phyloP scores from a whole-genome alignment of 2,797 vertebrate genomes.

The Sebastes reedi region DNA sequence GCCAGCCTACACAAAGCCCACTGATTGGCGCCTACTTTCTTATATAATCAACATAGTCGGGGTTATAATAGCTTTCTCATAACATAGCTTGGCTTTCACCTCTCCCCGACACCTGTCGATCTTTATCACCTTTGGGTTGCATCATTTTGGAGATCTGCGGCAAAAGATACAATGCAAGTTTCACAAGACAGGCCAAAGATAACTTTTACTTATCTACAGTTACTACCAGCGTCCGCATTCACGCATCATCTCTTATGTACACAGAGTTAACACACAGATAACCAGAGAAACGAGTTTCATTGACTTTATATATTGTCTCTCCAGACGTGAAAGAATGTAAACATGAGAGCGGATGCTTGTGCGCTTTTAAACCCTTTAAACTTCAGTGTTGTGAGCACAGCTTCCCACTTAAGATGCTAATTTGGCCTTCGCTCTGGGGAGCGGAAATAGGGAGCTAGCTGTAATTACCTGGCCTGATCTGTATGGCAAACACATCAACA shows the following conservation, averaged over 20 bases:
- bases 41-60: conserved; percentile 27
- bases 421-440: conserved; percentile 49
- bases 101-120: not conserved
- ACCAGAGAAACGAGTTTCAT: conserved; percentile 41
- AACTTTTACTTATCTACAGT: not conserved
- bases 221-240: not conserved
- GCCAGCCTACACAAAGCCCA: conserved; percentile 37
- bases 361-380: conserved; percentile 35
- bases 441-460: conserved; percentile 48
- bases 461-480: conserved; percentile 67
- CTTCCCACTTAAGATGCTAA: conserved; percentile 69
- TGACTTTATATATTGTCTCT: conserved; percentile 10
- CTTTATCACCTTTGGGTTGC: not conserved
- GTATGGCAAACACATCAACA: conserved; percentile 55
- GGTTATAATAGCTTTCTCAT: conserved; percentile 23
- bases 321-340: conserved; percentile 30
- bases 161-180: not conserved
- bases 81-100: not conserved
- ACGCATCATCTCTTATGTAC: not conserved
- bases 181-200: not conserved
- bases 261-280: not conserved
- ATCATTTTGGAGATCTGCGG: not conserved
- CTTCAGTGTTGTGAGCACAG: conserved; percentile 28
- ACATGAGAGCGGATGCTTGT: conserved; percentile 24
- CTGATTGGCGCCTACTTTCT: conserved; percentile 52